Base-by-base conservation (phyloP, 2,888 invertebrate genomes). In the Deilephila porcellus region DNA sequence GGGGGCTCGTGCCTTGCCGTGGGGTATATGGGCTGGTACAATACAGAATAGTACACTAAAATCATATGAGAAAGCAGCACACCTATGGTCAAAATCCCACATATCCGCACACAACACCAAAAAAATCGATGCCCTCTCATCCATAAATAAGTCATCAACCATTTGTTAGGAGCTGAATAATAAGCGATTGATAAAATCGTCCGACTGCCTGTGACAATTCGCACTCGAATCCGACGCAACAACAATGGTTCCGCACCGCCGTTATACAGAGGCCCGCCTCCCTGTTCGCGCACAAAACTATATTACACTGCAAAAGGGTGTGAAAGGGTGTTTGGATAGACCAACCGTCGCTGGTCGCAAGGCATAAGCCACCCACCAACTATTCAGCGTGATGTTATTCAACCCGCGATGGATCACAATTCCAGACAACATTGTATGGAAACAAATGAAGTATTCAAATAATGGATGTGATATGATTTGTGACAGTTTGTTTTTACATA, bases 321-420 rank as follows among this genome's bases (percentile, higher is more conserved):
- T 74, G 60, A 77, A 80, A 85, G 85, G 87, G 85, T 84, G 84
- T 80, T 85, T 84, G 77, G 78, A 80, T 81, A 80, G 91, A 73
- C 86, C 89, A 79, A 72, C 37, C 71, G 76, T 77, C 74, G 75
- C 81, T 91, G 90, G 92, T 77, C 83, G 82, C 80, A 78, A 81
- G 80, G 84, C 85, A 86, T 87, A 89, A 89, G 86, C 90, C 89
- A 89, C 86, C 88, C 87, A 86, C 88, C 85, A 91, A 90, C 91
- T 91, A 92, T 92, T 91, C 90, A 92, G 85, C 83, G 86, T 85
- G 87, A 86, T 91, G 90, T 91, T 91, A 92, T 92, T 91, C 91
- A 92, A 90, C 86, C 85, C 85, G 86, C 91, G 92, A 92, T 92
- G 91, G 92, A 92, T 92, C 91, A 91, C 89, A 90, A 91, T 91